A percentile compares a stretch with the other conserved stretches of the same genome.
phyloP scores from a whole-genome alignment of 2,888 invertebrate species.

The Galerucella pusilla region DNA sequence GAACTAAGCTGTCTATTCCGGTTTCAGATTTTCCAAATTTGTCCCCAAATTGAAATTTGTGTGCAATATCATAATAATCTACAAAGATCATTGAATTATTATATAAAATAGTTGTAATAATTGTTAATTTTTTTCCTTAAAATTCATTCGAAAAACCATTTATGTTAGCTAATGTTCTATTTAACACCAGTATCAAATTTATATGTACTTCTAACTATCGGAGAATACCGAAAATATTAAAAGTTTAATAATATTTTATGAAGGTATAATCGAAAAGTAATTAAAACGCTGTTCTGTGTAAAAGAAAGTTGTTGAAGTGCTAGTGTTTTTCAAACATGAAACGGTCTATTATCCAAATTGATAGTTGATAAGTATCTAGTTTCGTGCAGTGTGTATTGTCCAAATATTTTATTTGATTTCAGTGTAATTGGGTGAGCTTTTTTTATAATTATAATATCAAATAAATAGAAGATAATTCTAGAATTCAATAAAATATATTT shows the following conservation, averaged over 20 bases:
- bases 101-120: too few species aligned
- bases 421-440: neutral
- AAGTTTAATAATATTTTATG: neutral
- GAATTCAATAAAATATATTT: too few species aligned
- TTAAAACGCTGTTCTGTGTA: neutral
- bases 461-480: too few species aligned
- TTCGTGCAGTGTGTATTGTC: neutral
- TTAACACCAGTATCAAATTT: too few species aligned
- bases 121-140: too few species aligned
- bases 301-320: neutral
- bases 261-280: neutral
- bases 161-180: too few species aligned
- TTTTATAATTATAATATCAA: neutral
- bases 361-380: neutral
- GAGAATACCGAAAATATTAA: neutral
- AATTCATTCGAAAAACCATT: too few species aligned
- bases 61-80: too few species aligned
- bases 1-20: too few species aligned
- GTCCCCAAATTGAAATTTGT: too few species aligned
- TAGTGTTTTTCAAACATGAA: neutral
- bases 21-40: too few species aligned
- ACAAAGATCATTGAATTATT: too few species aligned
- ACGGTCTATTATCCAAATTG: neutral
- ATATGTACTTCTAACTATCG: neutral
- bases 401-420: neutral